Evolutionary conservation across 2,888 invertebrate species (phyloP).

Genomic region (Hirtodrosophila confusa): DNA sequence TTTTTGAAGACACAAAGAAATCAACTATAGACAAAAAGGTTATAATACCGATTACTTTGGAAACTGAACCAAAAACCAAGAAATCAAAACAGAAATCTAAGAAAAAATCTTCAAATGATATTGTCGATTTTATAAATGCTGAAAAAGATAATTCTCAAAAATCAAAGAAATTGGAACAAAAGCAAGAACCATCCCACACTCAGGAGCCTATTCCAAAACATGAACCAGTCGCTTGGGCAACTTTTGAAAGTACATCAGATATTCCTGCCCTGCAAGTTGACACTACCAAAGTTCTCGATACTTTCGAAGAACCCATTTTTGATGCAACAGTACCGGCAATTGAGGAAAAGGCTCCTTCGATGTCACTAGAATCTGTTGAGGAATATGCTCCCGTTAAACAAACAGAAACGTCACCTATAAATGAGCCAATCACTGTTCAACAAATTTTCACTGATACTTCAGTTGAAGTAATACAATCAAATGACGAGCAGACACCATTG

Average conservation of each 20-base stretch:
- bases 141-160: constrained; percentile 47
- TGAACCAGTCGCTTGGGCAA: not conserved
- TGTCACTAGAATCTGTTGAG: constrained; percentile 1
- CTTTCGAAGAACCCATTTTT: no score
- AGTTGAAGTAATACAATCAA: not conserved
- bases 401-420: not conserved
- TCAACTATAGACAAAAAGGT: constrained; percentile 35
- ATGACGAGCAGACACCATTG: constrained; percentile 17
- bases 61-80: constrained; percentile 61
- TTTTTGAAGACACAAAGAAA: constrained; percentile 26
- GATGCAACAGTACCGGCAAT: not conserved
- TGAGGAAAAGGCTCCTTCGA: not conserved
- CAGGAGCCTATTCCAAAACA: not conserved
- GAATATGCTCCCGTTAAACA: not conserved
- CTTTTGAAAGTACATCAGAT: not conserved
- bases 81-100: constrained; percentile 71
- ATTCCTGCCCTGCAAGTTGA: not conserved
- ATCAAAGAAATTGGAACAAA: constrained; percentile 2
- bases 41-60: constrained; percentile 51
- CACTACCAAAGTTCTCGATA: not conserved
- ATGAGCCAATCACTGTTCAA: not conserved
- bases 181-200: not conserved
- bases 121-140: constrained; percentile 60
- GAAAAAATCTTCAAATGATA: constrained; percentile 45
- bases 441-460: no score